phyloP scores from a whole-genome alignment of 2,888 invertebrate species.

The Chrysina gloriosa region DNA sequence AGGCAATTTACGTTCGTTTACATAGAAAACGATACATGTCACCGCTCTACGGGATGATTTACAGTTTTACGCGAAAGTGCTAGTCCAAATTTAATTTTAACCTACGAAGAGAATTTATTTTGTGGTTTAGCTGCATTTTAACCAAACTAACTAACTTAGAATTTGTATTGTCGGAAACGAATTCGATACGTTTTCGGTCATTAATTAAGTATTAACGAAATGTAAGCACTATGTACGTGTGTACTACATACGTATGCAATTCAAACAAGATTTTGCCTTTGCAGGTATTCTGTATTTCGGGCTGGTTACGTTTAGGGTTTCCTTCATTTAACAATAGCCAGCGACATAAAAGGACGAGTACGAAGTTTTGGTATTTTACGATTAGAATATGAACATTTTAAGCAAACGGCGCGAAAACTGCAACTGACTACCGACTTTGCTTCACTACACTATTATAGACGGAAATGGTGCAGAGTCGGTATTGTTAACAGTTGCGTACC shows the following conservation, averaged over 20 bases:
- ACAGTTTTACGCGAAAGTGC: no score
- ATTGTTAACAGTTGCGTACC: conserved; percentile 55
- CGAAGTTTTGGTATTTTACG: not conserved
- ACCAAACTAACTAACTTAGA: no score
- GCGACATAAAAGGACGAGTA: not conserved
- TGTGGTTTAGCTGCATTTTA: no score
- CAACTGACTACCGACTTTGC: conserved; percentile 48
- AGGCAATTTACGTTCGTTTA: conserved; percentile 17
- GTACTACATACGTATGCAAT: no score
- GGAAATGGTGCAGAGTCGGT: conserved; percentile 36
- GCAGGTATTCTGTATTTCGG: not conserved
- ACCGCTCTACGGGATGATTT: not conserved
- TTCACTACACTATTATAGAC: conserved; percentile 47
- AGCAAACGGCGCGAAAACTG: conserved; percentile 35
- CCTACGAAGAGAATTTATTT: no score
- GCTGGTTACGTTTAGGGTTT: not conserved
- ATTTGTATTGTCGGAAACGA: no score
- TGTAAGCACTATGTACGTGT: no score
- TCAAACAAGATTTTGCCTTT: no score
- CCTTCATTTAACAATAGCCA: not conserved
- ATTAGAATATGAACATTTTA: conserved; percentile 9
- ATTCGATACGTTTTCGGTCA: no score
- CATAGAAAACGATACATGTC: conserved; percentile 4
- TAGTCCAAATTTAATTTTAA: no score
- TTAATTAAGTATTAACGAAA: no score